Evolutionary conservation across 2,888 invertebrate species (phyloP).

Genomic region (Rhagonycha fulva): DNA sequence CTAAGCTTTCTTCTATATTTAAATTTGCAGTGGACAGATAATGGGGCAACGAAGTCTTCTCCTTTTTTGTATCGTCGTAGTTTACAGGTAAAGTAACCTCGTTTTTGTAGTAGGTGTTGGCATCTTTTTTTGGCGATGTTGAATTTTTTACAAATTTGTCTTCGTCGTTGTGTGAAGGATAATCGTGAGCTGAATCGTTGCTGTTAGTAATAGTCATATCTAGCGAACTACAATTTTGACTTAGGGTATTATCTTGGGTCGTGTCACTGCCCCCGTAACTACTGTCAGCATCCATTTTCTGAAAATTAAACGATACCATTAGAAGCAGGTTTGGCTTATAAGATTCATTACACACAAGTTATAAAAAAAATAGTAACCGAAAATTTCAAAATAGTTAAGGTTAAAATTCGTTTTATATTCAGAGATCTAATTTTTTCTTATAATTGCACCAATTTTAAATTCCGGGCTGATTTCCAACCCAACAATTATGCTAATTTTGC

Average conservation of each 20-base stretch:
- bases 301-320: conserved; percentile 4
- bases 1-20: conserved; percentile 50
- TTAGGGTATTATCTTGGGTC: conserved; percentile 48
- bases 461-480: not conserved
- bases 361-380: not conserved
- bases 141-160: conserved; percentile 10
- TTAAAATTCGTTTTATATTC: not conserved
- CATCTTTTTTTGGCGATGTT: conserved; percentile 21
- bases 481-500: not conserved
- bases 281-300: conserved; percentile 53
- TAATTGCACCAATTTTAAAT: not conserved
- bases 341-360: not conserved
- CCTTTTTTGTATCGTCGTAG: conserved; percentile 47
- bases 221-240: conserved; percentile 43
- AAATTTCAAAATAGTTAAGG: not conserved
- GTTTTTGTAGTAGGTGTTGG: conserved; percentile 50
- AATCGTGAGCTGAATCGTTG: conserved; percentile 28
- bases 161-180: conserved; percentile 13
- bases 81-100: conserved; percentile 54
- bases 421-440: not conserved
- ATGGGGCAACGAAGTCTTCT: conserved; percentile 45
- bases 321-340: not conserved
- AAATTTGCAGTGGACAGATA: conserved; percentile 52
- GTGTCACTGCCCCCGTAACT: conserved; percentile 56
- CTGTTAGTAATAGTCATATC: conserved; percentile 36